These are phyloP conservation scores for Orgyia antiqua DNA, from an alignment of 2,888 invertebrate species.

Conservation along the genomic window DNA sequence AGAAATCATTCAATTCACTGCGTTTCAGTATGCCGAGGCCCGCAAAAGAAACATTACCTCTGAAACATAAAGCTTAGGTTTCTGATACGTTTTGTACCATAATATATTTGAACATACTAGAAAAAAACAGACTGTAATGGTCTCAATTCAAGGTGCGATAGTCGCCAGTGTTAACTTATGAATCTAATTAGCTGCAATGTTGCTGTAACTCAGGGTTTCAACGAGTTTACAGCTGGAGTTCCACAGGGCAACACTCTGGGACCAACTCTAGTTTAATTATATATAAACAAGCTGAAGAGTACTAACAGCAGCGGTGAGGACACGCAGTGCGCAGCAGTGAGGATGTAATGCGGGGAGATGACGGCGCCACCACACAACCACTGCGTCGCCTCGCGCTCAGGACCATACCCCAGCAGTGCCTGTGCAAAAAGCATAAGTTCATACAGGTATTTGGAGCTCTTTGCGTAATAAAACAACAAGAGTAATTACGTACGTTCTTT, in stretches of 20 bases:
- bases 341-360: constrained; percentile 4
- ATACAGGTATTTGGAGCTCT: too few relatives aligned
- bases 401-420: constrained; percentile 4
- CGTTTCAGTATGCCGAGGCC: background rate
- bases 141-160: background rate
- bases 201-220: too few relatives aligned
- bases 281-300: too few relatives aligned
- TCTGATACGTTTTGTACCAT: background rate
- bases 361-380: constrained; percentile 4
- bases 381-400: background rate
- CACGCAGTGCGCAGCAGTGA: constrained; percentile 1
- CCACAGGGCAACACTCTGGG: background rate
- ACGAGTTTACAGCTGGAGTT: background rate
- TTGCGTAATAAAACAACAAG: too few relatives aligned
- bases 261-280: too few relatives aligned
- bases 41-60: background rate
- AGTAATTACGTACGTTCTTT: too few relatives aligned
- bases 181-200: too few relatives aligned
- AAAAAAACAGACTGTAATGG: background rate
- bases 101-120: background rate
- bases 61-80: background rate
- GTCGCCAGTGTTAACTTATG: too few relatives aligned
- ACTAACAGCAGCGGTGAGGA: background rate
- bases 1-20: background rate
- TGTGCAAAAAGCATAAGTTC: too few relatives aligned